Percentiles rank a stretch among this genome's conserved stretches.
Conservation (phyloP, 2,113 vertebrate species). For the Xyliphius kryptos region DNA sequence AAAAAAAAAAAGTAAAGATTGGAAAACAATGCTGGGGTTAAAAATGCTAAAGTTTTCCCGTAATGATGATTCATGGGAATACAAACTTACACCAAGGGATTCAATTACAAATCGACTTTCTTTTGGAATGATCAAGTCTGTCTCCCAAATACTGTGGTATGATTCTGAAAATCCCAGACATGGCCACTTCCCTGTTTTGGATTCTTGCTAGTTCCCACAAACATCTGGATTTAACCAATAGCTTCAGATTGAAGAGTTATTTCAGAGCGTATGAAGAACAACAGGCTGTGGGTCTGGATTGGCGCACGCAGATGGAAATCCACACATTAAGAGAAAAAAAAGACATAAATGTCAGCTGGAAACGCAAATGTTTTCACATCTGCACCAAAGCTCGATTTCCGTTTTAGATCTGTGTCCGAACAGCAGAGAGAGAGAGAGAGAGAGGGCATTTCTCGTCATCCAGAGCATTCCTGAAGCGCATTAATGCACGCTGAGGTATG, state of each 20-base stretch:
- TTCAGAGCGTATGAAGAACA: constrained; percentile 1
- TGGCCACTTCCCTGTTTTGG: background rate
- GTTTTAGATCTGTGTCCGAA: background rate
- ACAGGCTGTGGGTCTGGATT: constrained; percentile 3
- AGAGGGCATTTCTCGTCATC: background rate
- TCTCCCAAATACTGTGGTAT: background rate
- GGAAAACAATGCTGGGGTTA: too few relatives aligned
- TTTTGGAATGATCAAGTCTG: background rate
- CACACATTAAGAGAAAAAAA: constrained; percentile 21
- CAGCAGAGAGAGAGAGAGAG: background rate
- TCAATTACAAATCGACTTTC: too few relatives aligned
- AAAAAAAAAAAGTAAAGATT: too few relatives aligned
- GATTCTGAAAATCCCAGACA: too few relatives aligned
- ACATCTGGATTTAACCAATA: too few relatives aligned
- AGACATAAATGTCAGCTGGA: constrained; percentile 13
- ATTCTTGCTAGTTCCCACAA: constrained; percentile 2
- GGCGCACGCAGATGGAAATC: background rate
- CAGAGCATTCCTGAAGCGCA: constrained; percentile 11
- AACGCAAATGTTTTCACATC: constrained; percentile 30
- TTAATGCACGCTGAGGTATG: constrained; percentile 27
- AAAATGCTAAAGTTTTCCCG: too few relatives aligned
- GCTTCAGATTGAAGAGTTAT: too few relatives aligned
- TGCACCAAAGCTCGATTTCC: constrained; percentile 25
- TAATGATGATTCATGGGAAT: too few relatives aligned
- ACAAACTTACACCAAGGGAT: too few relatives aligned